Base-by-base conservation (phyloP, 2,888 invertebrate genomes). In the Ichneumoninae sp. region DNA sequence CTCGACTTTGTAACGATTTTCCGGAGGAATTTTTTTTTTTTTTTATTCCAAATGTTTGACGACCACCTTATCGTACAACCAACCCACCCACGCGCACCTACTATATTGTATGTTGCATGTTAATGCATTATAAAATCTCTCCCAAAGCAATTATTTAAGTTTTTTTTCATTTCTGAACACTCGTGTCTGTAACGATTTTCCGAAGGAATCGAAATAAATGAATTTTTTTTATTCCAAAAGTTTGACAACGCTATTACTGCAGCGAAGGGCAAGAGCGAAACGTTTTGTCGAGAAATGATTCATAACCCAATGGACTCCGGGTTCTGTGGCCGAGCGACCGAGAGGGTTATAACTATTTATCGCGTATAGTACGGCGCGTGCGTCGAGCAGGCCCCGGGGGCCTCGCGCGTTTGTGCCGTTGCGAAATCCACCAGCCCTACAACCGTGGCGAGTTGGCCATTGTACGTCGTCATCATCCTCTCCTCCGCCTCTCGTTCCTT, bases 251-350 rank as follows among this genome's bases (percentile, higher is more conserved):
- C 33, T 6, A 50, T 74, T 74, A 40, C 26, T 16, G 57, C 16
- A 40, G 22, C 40, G 54, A 22, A 40, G 26, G 57, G 13, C 26
- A 57, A 22, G 13, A 57, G 57, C 30, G 7, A 16, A 0, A 30
- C 33, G 33, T 16, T 30, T 13, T 63, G 63, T 30, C 63, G 36
- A 22, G 57, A 57, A 81, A 63, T 81, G 69, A 81, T 75, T 81
- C 81, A 81, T 75, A 75, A 54, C 68, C 57, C 73, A 75, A 52
- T 81, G 69, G 81, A 81, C 74, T 75, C 44, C 54, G 65, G n/a
- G 36, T 66, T 76, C 40, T 63, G 36, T 13, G 69, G 74, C n/a
- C 50, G 74, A 65, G 52, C 69, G 69, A 26, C 47, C 63, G 81
- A 52, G 69, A 52, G 74, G 73, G 69, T 77, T 66, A 84, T 80